These are phyloP conservation scores for Corydoras sp. DNA, from an alignment of 2,113 vertebrate species.

Conservation along the genomic window DNA sequence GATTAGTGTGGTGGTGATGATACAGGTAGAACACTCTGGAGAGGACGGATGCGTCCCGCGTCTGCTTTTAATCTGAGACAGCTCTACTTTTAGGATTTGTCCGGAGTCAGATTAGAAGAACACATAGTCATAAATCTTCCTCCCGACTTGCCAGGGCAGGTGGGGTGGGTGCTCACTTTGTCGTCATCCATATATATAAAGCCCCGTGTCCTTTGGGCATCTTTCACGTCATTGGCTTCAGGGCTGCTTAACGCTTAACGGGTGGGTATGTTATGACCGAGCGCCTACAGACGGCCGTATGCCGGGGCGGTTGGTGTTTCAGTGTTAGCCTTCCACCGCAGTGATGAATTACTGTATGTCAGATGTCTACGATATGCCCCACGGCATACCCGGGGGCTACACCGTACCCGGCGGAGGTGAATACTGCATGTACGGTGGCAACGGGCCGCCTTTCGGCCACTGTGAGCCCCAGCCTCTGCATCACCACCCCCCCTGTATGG, in stretches of 20 bases:
- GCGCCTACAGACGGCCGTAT: no score
- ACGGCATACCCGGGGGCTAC: conserved; percentile 70
- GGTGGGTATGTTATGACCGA: background rate
- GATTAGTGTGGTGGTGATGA: background rate
- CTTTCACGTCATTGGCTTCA: conserved; percentile 33
- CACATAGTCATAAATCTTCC: conserved; percentile 83
- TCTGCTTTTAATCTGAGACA: conserved; percentile 59
- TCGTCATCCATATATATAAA: conserved; percentile 61
- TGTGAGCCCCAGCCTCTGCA: conserved; percentile 80
- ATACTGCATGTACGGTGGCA: conserved; percentile 80
- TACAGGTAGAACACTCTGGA: conserved; percentile 6
- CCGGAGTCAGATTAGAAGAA: conserved; percentile 83
- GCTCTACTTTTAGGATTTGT: conserved; percentile 77
- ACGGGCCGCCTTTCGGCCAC: conserved; percentile 73
- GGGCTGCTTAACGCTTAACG: background rate
- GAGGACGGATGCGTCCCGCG: conserved; percentile 22
- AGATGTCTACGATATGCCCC: conserved; percentile 81
- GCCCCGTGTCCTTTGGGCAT: conserved; percentile 57
- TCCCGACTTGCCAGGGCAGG: conserved; percentile 66
- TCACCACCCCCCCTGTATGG: conserved; percentile 79
- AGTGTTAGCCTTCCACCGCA: no score
- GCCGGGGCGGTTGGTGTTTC: no score
- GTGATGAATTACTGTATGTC: conserved; percentile 87
- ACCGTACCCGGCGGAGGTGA: conserved; percentile 71
- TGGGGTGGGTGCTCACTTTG: conserved; percentile 48